Evolutionary conservation across 2,888 invertebrate species (phyloP), one percentile per base, ranked within the genome.

Genomic region (Heliconius aoede): DNA sequence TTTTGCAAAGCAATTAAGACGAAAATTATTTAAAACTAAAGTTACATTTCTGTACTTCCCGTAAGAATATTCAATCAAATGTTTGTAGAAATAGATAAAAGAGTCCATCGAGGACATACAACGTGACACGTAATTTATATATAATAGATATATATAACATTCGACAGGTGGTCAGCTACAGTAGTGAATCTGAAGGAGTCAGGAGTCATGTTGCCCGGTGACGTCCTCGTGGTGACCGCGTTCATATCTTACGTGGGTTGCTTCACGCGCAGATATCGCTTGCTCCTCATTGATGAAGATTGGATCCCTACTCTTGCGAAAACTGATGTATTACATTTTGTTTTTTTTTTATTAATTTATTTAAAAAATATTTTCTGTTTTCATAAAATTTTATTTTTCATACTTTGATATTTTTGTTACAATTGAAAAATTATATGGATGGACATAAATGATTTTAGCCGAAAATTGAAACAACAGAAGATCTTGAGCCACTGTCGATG

Each of bases 231-330:
- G 36, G 96, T 98, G 51, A 97, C 98, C 0, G 98, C 99, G 18
- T 99, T 99, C 89, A 97, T 99, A 74, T 99, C 99, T 0, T 99
- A 99, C 88, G 97, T 98, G 46, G 99, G 99, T 2, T 98, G 98
- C 86, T 99, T 99, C 89, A 98, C 97, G 40, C 96, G 97, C 80
- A 95, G 95, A 71, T 99, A 99, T 87, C 95, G 99, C 69, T 86
- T 95, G 30, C 97, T 98, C 83, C 95, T 99, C 73, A 95, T 98
- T 86, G 94, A 97, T 18, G 96, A 97, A 36, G 95, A 96, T 85
- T 98, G 98, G 98, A 86, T 97, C 80, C 98, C 98, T 0, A 96
- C 95, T 81, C 95, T 99, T n/a, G 95, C 95, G 72, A 95, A 95
- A 76, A 94, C 97, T 58, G 92, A 96, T 82, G 96, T 96, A 15